A percentile compares a stretch with the other conserved stretches of the same genome.
Conservation (phyloP, 2,888 invertebrate species). For the Drosophila paramelanica region DNA sequence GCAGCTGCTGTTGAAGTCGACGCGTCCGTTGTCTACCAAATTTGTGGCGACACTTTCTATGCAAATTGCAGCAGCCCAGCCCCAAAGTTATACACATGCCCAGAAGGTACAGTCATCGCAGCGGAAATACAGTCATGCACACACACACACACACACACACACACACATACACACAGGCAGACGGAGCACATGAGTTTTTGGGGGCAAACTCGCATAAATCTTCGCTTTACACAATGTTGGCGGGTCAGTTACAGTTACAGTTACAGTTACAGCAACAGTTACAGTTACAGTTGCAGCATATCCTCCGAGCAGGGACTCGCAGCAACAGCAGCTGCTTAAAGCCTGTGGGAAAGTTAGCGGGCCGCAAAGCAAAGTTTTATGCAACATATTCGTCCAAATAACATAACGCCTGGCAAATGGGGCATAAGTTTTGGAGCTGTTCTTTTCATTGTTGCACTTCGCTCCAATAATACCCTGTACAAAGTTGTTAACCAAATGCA, state of each 20-base stretch:
- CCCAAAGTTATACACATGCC: slow-evolving; percentile 35
- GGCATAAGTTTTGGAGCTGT: slow-evolving; percentile 31
- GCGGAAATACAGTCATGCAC: slow-evolving; percentile 74
- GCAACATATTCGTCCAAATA: slow-evolving; percentile 77
- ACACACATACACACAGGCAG: slow-evolving; percentile 17
- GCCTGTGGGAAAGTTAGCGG: slow-evolving; percentile 17
- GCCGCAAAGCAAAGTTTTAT: slow-evolving; percentile 68
- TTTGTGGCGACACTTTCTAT: slow-evolving; percentile 82
- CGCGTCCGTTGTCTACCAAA: slow-evolving; percentile 44
- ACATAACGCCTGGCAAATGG: slow-evolving; percentile 46
- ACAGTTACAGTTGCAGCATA: slow-evolving; percentile 37
- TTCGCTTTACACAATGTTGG: slow-evolving; percentile 83
- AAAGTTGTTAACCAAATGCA: background rate
- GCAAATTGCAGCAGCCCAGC: slow-evolving; percentile 67
- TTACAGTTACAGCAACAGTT: slow-evolving; percentile 50
- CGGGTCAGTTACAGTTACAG: slow-evolving; percentile 75
- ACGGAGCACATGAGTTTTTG: slow-evolving; percentile 61
- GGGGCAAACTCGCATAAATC: slow-evolving; percentile 82
- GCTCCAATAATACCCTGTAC: slow-evolving; percentile 23
- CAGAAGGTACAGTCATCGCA: slow-evolving; percentile 71
- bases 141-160: slow-evolving; percentile 31
- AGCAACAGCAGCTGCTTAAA: slow-evolving; percentile 45
- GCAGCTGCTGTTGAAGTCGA: slow-evolving; percentile 33
- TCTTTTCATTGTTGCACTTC: background rate
- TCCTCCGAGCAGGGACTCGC: slow-evolving; percentile 28